Conservation (phyloP, 2,113 vertebrate species). For the Spheniscus mendiculus region DNA sequence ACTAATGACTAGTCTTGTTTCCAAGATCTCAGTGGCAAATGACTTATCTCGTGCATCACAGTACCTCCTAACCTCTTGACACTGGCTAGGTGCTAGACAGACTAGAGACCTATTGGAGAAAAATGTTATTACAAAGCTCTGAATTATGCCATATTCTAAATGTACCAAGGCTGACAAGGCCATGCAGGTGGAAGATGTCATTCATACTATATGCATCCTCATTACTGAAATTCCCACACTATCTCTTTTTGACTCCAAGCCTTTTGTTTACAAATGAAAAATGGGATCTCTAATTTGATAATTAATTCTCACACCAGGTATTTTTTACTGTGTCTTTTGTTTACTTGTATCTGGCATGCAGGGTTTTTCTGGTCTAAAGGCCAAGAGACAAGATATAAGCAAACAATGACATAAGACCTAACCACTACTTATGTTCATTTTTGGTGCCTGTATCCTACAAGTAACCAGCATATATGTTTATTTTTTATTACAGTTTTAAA, state of each 20-base stretch:
- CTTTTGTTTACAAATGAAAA: not conserved
- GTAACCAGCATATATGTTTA: not conserved
- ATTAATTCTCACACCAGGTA: not conserved
- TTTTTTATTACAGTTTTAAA: not conserved
- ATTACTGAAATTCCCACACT: not conserved
- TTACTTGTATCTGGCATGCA: not conserved
- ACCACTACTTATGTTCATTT: not conserved
- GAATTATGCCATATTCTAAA: not conserved
- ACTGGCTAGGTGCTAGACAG: not conserved
- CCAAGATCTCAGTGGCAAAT: slow-evolving; percentile 3
- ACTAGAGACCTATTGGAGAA: not conserved
- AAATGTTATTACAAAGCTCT: not conserved
- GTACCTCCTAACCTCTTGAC: not conserved
- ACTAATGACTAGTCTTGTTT: not conserved
- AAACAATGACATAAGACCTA: not conserved
- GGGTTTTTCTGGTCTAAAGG: not conserved
- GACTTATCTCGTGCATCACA: not conserved
- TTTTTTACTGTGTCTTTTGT: not conserved
- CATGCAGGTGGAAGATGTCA: not conserved
- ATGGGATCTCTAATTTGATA: not conserved
- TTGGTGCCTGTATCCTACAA: not conserved
- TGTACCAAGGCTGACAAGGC: not conserved
- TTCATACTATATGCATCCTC: not conserved
- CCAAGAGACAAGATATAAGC: not conserved
- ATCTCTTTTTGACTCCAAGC: not conserved